Evolutionary conservation across 2,113 vertebrate genomes (phyloP), one percentile per base, ranked within the genome.

Genomic region (Sisor rabdophorus): DNA sequence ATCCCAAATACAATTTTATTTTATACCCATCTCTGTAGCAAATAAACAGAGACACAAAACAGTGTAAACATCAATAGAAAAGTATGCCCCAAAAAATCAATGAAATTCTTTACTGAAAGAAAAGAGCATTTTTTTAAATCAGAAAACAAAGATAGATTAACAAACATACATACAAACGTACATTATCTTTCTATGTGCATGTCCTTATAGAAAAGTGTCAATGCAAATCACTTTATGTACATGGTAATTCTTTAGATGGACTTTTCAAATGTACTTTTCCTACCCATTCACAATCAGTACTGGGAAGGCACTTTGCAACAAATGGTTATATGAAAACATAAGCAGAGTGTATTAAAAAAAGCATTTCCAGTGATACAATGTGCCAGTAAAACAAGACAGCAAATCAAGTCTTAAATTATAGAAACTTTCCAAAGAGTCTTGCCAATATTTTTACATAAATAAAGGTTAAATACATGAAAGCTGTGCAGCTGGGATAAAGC

Each of bases 291-390:
- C 89, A 89, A 90, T 91, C 90, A 91, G 90, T 91, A 90, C 86
- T 90, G 90, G 89, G 91, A 93, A 93, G 92, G 92, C 92, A 93
- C 92, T 92, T 93, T 87, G 92, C 92, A 92, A 92, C 89, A 90
- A 88, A 91, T 87, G 77, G 83, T 90, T 89, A 88, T 80, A 84
- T 74, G 86, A 90, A 90, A 87, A 82, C 79, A 84, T 73, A 87
- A 86, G 86, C 80, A 82, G 44, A 87, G 65, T 76, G 85, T 36
- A 63, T 76, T 4, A 44, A 81, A 68, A 75, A 50, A 69, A 50
- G 48, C 12, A 58, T 54, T 77, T 84, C 80, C 83, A 84, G 83
- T 84, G 80, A 80, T 77, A 58, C 44, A 75, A 71, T 64, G 54
- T 59, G 65, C 71, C 71, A 74, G 11, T 67, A 72, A 61, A 58